Percentiles rank a stretch among this genome's conserved stretches.
Conservation (phyloP, 2,888 invertebrate genomes). For the Physocephala rufipes region DNA sequence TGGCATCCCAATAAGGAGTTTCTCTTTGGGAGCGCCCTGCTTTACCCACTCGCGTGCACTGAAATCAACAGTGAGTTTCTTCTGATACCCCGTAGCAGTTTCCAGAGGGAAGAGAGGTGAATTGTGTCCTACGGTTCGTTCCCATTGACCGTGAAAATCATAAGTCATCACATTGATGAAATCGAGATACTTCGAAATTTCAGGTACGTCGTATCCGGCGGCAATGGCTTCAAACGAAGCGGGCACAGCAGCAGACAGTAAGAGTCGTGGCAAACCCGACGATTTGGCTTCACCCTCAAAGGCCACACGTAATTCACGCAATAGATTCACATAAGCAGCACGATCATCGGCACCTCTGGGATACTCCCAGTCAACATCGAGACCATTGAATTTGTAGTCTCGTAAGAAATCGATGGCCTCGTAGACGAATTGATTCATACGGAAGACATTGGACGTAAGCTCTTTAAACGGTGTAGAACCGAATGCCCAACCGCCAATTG, state of each 20-base stretch:
- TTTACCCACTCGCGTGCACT: conserved; percentile 93
- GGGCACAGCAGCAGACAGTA: conserved; percentile 89
- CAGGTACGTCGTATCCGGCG: conserved; percentile 92
- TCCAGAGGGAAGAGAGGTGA: conserved; percentile 89
- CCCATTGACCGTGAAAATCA: conserved; percentile 96
- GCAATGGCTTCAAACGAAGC: conserved; percentile 94
- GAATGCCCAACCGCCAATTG: conserved; percentile 96
- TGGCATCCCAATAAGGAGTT: conserved; percentile 93
- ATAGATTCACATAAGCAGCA: conserved; percentile 81
- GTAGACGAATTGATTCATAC: conserved; percentile 95
- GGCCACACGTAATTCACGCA: conserved; percentile 85
- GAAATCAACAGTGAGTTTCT: conserved; percentile 91
- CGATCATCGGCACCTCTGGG: conserved; percentile 90
- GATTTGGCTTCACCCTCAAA: conserved; percentile 93
- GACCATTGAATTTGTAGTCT: conserved; percentile 89
- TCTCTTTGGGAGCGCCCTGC: conserved; percentile 92
- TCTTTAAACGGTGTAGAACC: conserved; percentile 95
- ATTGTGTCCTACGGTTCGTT: conserved; percentile 91
- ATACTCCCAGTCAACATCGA: conserved; percentile 95
- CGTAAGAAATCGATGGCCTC: conserved; percentile 92
- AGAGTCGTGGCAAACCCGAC: conserved; percentile 80
- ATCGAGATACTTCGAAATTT: conserved; percentile 92
- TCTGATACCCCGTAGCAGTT: conserved; percentile 89
- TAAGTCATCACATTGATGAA: conserved; percentile 96
- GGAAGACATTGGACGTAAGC: conserved; percentile 87